Evolutionary conservation across 2,888 invertebrate species (phyloP).

Genomic region (Crioceris asparagi): DNA sequence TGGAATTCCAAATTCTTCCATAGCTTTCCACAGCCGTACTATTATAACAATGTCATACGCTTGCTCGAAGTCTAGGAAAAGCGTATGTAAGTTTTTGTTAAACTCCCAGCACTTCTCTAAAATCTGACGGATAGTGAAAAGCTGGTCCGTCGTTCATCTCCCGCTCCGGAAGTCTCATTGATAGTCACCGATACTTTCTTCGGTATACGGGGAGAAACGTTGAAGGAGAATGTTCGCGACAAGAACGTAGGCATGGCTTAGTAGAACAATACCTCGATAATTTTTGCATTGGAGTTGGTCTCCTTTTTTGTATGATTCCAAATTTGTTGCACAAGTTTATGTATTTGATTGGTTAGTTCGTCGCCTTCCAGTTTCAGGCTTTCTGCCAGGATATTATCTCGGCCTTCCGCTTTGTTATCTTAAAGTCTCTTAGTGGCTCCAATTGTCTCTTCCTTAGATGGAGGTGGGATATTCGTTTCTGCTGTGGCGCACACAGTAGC

Average conservation of each 20-base stretch:
- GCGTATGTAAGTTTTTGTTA: neutral
- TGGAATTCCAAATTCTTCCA: neutral
- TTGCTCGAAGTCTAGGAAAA: neutral
- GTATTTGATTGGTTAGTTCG: neutral
- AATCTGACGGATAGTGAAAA: neutral
- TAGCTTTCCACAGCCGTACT: neutral
- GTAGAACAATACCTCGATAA: neutral
- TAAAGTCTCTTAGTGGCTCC: neutral
- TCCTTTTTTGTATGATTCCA: constrained; percentile 17
- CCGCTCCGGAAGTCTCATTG: neutral
- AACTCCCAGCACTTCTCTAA: neutral
- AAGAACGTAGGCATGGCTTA: neutral
- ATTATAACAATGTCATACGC: neutral
- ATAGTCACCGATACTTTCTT: neutral
- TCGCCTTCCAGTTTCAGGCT: neutral
- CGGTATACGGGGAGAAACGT: neutral
- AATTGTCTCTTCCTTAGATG: neutral
- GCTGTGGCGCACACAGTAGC: neutral
- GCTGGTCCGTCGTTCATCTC: neutral
- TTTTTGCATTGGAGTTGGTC: constrained; percentile 24
- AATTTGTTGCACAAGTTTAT: neutral
- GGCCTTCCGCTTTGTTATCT: neutral
- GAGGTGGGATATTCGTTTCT: neutral
- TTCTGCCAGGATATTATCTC: neutral
- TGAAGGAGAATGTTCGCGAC: no score